Evolutionary conservation across 2,113 vertebrate genomes (phyloP).

Genomic region (Cnemophilus loriae): DNA sequence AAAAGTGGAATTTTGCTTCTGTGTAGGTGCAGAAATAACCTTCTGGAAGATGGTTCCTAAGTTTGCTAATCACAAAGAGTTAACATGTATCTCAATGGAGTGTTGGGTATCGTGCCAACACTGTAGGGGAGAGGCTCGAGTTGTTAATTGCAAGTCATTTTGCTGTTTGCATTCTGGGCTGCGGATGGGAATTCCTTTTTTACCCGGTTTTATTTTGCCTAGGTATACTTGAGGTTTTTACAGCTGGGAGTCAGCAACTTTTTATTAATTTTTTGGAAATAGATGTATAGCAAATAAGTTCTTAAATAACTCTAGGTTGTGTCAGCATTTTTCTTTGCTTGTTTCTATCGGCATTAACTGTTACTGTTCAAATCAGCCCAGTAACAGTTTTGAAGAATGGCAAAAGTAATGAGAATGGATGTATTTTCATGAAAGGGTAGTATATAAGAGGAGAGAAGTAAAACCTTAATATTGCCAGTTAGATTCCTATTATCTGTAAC

Average conservation of each 20-base stretch:
- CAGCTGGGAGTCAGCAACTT: background rate
- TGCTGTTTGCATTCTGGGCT: background rate
- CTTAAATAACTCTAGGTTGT: background rate
- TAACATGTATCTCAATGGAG: fast-evolving
- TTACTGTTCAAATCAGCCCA: background rate
- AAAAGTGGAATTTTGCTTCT: background rate
- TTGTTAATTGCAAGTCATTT: background rate
- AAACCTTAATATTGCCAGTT: constrained; percentile 22
- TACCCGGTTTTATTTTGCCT: background rate
- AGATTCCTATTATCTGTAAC: constrained; percentile 39
- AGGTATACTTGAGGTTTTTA: background rate
- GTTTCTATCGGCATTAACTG: constrained; percentile 11
- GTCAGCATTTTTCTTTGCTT: constrained; percentile 24
- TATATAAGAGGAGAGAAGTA: background rate
- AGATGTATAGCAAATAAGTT: background rate
- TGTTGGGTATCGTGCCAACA: fast-evolving
- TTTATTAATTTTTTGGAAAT: background rate
- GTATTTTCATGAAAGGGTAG: background rate
- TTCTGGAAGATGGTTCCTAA: background rate
- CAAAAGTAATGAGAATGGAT: constrained; percentile 16
- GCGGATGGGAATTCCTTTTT: background rate
- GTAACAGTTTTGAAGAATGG: constrained; percentile 27
- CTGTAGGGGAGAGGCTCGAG: background rate
- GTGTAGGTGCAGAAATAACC: background rate
- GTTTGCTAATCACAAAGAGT: background rate